Percentiles rank a stretch among this genome's conserved stretches.
Evolutionary conservation across 1,140 invertebrate genomes (phyloP).

Genomic region (Hermetia illucens): DNA sequence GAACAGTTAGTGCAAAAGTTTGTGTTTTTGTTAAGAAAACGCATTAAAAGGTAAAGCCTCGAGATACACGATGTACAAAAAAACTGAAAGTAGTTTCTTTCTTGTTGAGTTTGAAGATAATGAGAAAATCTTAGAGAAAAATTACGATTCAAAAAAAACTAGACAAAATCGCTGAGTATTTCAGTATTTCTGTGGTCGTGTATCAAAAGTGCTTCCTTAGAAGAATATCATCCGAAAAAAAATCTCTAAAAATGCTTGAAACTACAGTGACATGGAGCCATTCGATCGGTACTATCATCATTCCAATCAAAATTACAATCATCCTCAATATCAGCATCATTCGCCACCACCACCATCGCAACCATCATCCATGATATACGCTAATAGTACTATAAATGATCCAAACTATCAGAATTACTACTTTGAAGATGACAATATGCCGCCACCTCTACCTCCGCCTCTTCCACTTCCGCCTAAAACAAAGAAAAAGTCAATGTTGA

Average conservation of each 20-base stretch:
- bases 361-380: no score
- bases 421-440: conserved; percentile 9
- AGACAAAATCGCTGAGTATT: no score
- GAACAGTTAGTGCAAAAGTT: conserved; percentile 1
- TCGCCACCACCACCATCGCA: conserved; percentile 9
- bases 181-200: no score
- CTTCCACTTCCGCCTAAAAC: conserved; percentile 20
- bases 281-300: conserved; percentile 23
- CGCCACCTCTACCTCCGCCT: conserved; percentile 10
- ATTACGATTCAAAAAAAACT: no score
- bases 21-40: background rate
- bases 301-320: no score
- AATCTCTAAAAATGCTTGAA: no score
- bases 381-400: conserved; percentile 9
- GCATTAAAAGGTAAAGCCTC: background rate
- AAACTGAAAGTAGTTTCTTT: background rate
- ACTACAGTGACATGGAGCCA: conserved; percentile 30
- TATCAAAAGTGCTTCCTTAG: no score
- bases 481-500: conserved; percentile 27
- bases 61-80: background rate
- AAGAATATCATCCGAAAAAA: no score
- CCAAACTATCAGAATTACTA: conserved; percentile 20
- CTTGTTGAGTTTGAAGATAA: no score
- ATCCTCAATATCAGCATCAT: conserved; percentile 25
- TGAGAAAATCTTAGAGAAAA: no score